A percentile compares a stretch with the other conserved stretches of the same genome.
Evolutionary conservation across 1,140 invertebrate genomes (phyloP).

Genomic region (Philaenus spumarius): DNA sequence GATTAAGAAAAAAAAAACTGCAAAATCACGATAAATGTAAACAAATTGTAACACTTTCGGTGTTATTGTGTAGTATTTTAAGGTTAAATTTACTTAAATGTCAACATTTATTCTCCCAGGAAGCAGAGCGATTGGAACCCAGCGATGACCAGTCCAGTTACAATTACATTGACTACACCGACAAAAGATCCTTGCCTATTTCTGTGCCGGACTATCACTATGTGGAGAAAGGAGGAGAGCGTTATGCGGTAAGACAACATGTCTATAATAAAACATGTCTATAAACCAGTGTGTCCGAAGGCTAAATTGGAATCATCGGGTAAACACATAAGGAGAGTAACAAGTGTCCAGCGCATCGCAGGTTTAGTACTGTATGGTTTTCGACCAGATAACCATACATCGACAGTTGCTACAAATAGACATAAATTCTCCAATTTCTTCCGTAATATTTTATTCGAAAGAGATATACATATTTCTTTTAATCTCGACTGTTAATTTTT

Average conservation of each 20-base stretch:
- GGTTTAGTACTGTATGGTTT: no score
- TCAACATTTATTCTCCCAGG: constrained; percentile 48
- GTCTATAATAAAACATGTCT: no score
- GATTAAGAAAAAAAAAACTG: not conserved
- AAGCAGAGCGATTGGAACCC: constrained; percentile 78
- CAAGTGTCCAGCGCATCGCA: no score
- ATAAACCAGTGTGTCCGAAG: no score
- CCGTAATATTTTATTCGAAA: no score
- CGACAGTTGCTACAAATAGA: no score
- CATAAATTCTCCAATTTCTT: no score
- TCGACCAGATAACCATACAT: no score
- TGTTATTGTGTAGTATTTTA: not conserved
- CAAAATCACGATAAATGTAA: not conserved
- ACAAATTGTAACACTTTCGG: not conserved
- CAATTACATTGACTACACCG: constrained; percentile 94
- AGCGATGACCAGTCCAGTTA: constrained; percentile 82
- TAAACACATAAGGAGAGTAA: no score
- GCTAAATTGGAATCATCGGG: no score
- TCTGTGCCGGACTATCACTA: constrained; percentile 94
- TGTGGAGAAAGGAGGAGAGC: constrained; percentile 73
- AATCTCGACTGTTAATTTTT: no score
- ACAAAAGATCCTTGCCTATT: constrained; percentile 95
- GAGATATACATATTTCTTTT: no score
- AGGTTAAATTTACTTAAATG: not conserved
- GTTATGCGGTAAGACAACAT: constrained; percentile 70